Evolutionary conservation across 2,113 vertebrate species (phyloP), one percentile per base, ranked within the genome.

Genomic region (Clupea harengus): DNA sequence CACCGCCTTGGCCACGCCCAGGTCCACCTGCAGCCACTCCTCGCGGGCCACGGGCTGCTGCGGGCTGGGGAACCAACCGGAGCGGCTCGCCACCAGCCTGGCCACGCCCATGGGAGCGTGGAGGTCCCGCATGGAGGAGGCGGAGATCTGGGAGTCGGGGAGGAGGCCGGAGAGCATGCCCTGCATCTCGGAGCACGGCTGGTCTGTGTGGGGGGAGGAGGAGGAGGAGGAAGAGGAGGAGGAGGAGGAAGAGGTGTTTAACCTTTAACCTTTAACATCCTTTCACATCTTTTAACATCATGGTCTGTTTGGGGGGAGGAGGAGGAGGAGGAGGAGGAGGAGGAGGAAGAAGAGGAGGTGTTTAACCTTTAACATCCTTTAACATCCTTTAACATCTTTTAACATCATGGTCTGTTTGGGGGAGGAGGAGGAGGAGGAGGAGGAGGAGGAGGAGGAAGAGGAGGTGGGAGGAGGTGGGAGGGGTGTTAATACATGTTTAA

Each of bases 1-100:
- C 86, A 99, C 94, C 0, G 93, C 97, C 94, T 98, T 99, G 0
- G 96, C 95, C 44, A 92, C 4, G 0, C 96, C 97, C 11, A 99
- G 95, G 90, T 99, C 98, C 85, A 96, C 97, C 91, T 99, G 98
- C 17, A 99, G 94, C 98, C 98, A 99, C 88, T 99, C 98, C 81
- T 98, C 97, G 2, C 97, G 97, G 0, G 96, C 96, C 87, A 97
- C 95, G 3, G 97, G 96, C 85, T 98, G 96, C 0, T 97, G 95
- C 5, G 96, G 90, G 28, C 94, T 96, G 0, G 98, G 97, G 89
- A 98, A 99, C 98, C 98, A 99, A 28, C 98, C 98, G 0, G 97
- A 98, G 45, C 97, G 95, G 91, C 98, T 98, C 94, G 97, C 98
- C 90, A 99, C 96, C 87, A 99, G 94, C 50, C 98, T 96, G 45